phyloP scores from a whole-genome alignment of 2,797 vertebrate species.

The Microctenopoma stevenorrisi region DNA sequence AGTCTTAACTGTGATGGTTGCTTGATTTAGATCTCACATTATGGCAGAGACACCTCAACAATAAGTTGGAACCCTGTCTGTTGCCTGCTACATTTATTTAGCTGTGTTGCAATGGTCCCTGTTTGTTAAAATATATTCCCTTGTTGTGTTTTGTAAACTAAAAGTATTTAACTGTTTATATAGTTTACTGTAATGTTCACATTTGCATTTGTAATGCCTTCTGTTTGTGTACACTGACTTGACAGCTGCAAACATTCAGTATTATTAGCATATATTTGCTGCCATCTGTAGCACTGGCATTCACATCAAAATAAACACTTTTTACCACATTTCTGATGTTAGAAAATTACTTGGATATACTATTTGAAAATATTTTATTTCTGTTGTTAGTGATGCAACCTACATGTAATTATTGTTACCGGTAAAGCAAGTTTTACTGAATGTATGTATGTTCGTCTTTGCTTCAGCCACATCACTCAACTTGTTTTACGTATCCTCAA shows the following conservation, averaged over 20 bases:
- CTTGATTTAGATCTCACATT: constrained; percentile 23
- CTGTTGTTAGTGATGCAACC: neutral
- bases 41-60: constrained; percentile 35
- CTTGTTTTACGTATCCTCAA: neutral
- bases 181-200: constrained; percentile 21
- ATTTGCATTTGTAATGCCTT: constrained; percentile 32
- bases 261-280: constrained; percentile 39
- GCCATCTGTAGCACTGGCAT: constrained; percentile 39
- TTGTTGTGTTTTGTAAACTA: constrained; percentile 50
- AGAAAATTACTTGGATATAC: constrained; percentile 4
- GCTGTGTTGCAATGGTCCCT: constrained; percentile 20
- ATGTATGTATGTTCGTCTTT: neutral
- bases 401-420: neutral
- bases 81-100: constrained; percentile 59
- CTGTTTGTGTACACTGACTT: constrained; percentile 33
- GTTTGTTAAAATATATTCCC: constrained; percentile 30
- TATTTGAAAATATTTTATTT: neutral
- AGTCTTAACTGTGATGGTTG: constrained; percentile 54
- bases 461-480: neutral
- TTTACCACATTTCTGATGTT: constrained; percentile 26
- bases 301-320: constrained; percentile 50
- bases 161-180: constrained; percentile 26
- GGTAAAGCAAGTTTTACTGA: neutral
- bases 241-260: constrained; percentile 44
- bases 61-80: constrained; percentile 47